Percentiles rank a stretch among this genome's conserved stretches.
These are phyloP conservation scores for Notospermus geniculatus DNA, from an alignment of 1,140 invertebrate species.

Conservation along the genomic window DNA sequence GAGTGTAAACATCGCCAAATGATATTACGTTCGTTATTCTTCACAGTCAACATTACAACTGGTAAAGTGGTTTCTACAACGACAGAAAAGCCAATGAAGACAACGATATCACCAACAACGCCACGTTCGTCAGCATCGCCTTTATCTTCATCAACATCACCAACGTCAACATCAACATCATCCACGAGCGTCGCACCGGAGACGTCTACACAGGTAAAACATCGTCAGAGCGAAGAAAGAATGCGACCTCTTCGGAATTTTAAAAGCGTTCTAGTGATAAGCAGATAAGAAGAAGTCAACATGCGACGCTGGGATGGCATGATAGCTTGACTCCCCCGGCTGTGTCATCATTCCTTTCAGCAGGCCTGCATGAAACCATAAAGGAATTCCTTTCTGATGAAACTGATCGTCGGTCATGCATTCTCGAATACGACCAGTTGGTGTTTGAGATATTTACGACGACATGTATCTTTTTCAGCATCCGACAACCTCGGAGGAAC, in stretches of 20 bases:
- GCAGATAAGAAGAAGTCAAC: background rate
- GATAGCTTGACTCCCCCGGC: too few species aligned
- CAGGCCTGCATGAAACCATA: too few species aligned
- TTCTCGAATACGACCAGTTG: too few species aligned
- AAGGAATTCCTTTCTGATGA: too few species aligned
- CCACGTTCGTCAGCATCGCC: background rate
- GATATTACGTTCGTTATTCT: background rate
- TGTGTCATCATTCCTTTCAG: too few species aligned
- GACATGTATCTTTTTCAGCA: background rate
- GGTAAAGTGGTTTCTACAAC: background rate
- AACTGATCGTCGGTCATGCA: too few species aligned
- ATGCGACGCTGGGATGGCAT: background rate
- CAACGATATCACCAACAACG: constrained; percentile 7
- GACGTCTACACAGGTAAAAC: background rate
- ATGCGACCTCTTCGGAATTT: background rate
- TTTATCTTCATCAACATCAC: background rate
- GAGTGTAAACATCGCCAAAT: background rate
- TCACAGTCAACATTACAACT: background rate
- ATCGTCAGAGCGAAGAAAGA: background rate
- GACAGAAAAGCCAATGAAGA: background rate
- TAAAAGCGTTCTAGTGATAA: background rate
- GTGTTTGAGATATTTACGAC: too few species aligned
- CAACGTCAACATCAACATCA: constrained; percentile 4
- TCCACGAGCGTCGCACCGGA: background rate
- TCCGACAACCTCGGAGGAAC: background rate